Base-by-base conservation (phyloP, 2,797 vertebrate genomes). In the Enteromius treurensis region DNA sequence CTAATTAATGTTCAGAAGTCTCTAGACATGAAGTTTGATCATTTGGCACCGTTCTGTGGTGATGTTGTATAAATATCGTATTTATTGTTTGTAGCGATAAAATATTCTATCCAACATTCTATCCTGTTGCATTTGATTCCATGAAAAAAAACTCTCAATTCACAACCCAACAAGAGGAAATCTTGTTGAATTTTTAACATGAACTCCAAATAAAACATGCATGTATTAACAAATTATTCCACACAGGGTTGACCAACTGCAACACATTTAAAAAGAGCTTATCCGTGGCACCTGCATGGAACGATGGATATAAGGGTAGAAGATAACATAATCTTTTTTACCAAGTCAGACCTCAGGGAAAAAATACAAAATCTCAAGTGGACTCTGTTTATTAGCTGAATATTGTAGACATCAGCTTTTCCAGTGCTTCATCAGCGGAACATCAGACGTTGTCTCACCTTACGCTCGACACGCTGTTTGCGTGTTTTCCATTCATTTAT, bases 401-500 rank as follows among this genome's bases (percentile, higher is more conserved):
- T 65, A 55, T 32, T 45, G 60, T 53, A 76, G 60, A 29, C 71
- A 68, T 82, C 71, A 82, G 47, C 80, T 68, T 82, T 80, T 77
- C 78, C 15, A 70, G 10, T 32, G 55, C 67, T 77, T 64, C 37
- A 64, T 47, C 74, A 53, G 71, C 47, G 0, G 71, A 68, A 76
- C 60, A 53, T 75, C 58, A 75, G 45, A 55, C 1, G 5, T n/a
- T 17, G 10, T 65, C 58, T 76, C 60, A 76, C 15, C 58, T 82
- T 53, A 67, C 71, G 5, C 60, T 75, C 15, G 4, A 75, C 32
- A 65, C 1, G 15, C 58, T 34, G 5, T 74, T 65, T 51, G 80
- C 7, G 10, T 76, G 62, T 81, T 45, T 62, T 81, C 68, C 68
- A 70, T n/a, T 21, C 4, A 15, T 10, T 5, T n/a, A 5, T 71